Conservation (phyloP, 2,797 vertebrate genomes). For the Erithacus rubecula region DNA sequence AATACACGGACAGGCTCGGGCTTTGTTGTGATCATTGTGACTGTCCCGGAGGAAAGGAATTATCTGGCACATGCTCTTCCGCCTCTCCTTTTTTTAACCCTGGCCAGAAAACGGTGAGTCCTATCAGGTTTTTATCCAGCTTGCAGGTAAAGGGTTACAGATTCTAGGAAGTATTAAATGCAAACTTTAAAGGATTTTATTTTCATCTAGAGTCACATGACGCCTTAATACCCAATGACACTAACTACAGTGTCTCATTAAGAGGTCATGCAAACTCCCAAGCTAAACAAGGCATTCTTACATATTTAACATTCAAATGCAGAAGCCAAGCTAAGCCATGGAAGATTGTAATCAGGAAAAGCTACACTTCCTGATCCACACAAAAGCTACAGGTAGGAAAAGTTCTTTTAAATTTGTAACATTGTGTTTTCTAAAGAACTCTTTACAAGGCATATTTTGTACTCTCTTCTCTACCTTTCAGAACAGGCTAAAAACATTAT, state of each 20-base stretch:
- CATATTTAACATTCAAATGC: slow-evolving; percentile 62
- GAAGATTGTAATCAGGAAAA: slow-evolving; percentile 49
- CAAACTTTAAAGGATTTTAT: slow-evolving; percentile 70
- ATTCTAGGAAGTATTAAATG: slow-evolving; percentile 59
- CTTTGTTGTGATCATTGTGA: neutral
- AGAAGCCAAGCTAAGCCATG: slow-evolving; percentile 68
- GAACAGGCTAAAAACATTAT: neutral
- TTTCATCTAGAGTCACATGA: slow-evolving; percentile 78
- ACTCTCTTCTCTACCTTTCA: neutral
- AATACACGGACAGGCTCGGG: neutral
- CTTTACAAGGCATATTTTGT: neutral
- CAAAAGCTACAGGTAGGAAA: slow-evolving; percentile 72
- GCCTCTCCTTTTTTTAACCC: neutral
- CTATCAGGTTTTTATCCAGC: neutral
- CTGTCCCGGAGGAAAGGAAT: neutral
- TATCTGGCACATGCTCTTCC: neutral
- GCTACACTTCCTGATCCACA: slow-evolving; percentile 26
- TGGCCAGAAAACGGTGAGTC: neutral
- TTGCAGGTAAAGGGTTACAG: slow-evolving; percentile 77
- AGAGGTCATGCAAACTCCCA: slow-evolving; percentile 69
- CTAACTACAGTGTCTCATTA: slow-evolving; percentile 58
- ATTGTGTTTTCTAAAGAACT: neutral
- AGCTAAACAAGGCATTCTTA: slow-evolving; percentile 57
- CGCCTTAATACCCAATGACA: slow-evolving; percentile 74
- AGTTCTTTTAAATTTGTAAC: neutral